phyloP scores from a whole-genome alignment of 2,888 invertebrate genomes.

The Horisme vitalbata region DNA sequence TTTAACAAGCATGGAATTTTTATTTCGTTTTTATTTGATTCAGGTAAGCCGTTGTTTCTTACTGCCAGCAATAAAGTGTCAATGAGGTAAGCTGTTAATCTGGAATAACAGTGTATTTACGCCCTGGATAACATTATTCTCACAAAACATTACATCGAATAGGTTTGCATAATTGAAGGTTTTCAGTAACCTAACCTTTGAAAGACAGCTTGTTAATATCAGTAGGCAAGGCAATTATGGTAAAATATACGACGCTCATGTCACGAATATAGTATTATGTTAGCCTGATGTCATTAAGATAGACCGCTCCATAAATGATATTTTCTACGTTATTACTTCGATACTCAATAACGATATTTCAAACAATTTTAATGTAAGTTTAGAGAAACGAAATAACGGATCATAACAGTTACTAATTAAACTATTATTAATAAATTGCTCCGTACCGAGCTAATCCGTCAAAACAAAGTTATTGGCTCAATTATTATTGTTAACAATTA shows the following conservation, averaged over 20 bases:
- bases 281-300: slow-evolving; percentile 26
- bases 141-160: slow-evolving; percentile 40
- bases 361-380: slow-evolving; percentile 5
- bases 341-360: slow-evolving; percentile 4
- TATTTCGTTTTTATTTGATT: slow-evolving; percentile 37
- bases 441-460: slow-evolving; percentile 19
- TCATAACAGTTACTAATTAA: slow-evolving; percentile 15
- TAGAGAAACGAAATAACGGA: slow-evolving; percentile 1
- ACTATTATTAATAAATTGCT: slow-evolving; percentile 19
- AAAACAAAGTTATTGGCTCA: slow-evolving; percentile 37
- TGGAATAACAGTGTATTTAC: neutral
- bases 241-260: slow-evolving; percentile 28
- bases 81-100: slow-evolving; percentile 3
- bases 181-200: slow-evolving; percentile 44
- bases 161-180: slow-evolving; percentile 46
- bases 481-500: slow-evolving; percentile 16
- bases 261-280: slow-evolving; percentile 24
- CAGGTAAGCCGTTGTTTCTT: slow-evolving; percentile 37
- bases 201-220: slow-evolving; percentile 37
- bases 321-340: slow-evolving; percentile 4
- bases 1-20: slow-evolving; percentile 29
- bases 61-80: neutral
- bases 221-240: slow-evolving; percentile 33
- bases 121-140: slow-evolving; percentile 35
- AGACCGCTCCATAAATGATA: slow-evolving; percentile 5